phyloP scores from a whole-genome alignment of 2,797 vertebrate species.

The Phylloscopus collybita region DNA sequence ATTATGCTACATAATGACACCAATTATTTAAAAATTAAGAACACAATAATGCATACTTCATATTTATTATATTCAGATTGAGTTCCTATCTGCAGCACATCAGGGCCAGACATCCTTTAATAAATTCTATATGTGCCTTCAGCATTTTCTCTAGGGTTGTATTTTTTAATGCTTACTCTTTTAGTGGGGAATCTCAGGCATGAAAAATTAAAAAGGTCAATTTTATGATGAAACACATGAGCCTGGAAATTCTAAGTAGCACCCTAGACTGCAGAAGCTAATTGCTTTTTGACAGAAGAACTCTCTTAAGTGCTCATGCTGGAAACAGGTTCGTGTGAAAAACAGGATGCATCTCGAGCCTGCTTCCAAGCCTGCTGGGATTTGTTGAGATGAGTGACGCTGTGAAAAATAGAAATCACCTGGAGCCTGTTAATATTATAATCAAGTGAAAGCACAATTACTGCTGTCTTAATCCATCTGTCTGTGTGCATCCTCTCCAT shows the following conservation, averaged over 20 bases:
- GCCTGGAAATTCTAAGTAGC: constrained; percentile 76
- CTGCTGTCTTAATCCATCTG: constrained; percentile 60
- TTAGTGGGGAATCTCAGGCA: constrained; percentile 69
- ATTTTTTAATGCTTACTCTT: constrained; percentile 67
- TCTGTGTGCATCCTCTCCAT: constrained; percentile 23
- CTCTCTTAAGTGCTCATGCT: constrained; percentile 63
- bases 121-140: constrained; percentile 58
- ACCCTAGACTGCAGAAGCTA: constrained; percentile 76
- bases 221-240: constrained; percentile 74
- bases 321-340: constrained; percentile 48
- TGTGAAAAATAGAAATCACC: constrained; percentile 69
- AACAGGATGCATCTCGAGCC: constrained; percentile 43
- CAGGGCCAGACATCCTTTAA: constrained; percentile 37
- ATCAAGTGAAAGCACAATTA: constrained; percentile 65
- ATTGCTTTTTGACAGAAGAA: constrained; percentile 75
- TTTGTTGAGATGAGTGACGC: constrained; percentile 43
- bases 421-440: constrained; percentile 71
- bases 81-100: constrained; percentile 53
- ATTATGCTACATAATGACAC: constrained; percentile 74
- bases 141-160: constrained; percentile 61
- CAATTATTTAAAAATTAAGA: constrained; percentile 80
- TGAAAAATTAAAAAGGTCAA: constrained; percentile 81
- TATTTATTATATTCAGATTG: constrained; percentile 62
- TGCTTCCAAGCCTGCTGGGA: constrained; percentile 64
- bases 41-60: constrained; percentile 43